Base-by-base conservation (phyloP, 2,888 invertebrate genomes). In the Monoplex corrugatus region DNA sequence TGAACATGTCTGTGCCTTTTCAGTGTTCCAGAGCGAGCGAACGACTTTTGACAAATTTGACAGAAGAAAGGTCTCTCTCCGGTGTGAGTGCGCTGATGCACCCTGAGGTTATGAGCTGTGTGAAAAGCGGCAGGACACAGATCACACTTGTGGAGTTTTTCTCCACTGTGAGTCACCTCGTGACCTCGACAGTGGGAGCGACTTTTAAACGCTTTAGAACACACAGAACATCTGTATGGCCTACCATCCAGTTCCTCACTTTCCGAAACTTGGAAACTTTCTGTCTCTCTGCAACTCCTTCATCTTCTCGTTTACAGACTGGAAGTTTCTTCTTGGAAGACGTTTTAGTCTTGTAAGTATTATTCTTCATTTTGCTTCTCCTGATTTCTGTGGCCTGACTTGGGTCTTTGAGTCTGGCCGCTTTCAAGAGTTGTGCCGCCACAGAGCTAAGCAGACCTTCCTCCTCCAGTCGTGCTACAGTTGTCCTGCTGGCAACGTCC, bases 31-130 rank as follows among this genome's bases (percentile, higher is more conserved):
- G 63, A 72, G 50, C 87, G 87, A 8, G 87, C 87, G 32, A 87
- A 87, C 6, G 87, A 19, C 78, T 87, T 87, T 0, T 19, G 45
- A 43, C 87, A 87, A 38, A 43, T 35, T 28, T 78, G 44, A 45
- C 87, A 87, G 40, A 43, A 43, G 78, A 75, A 87, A 28, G 87
- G 87, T 23, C 87, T 68, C 75, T 78, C 87, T 6, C 87, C 87
- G 5, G 75, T 75, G 78, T 75, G 87, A 38, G 32, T 78, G 43
- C 86, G 68, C 13, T n/a, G n/a, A 44, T 86, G 86, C 23, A 38
- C 68, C 28, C 13, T 28, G 23, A 86, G 86, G 72, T 86, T 86
- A 50, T 40, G 44, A 1, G 45, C n/a, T 10, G 43, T 44, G 44
- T 72, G n/a, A 38, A 87, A 87, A 43, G 87, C 45, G 6, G 87